phyloP scores from a whole-genome alignment of 2,888 invertebrate species.

The Xanthorhoe spadicearia region DNA sequence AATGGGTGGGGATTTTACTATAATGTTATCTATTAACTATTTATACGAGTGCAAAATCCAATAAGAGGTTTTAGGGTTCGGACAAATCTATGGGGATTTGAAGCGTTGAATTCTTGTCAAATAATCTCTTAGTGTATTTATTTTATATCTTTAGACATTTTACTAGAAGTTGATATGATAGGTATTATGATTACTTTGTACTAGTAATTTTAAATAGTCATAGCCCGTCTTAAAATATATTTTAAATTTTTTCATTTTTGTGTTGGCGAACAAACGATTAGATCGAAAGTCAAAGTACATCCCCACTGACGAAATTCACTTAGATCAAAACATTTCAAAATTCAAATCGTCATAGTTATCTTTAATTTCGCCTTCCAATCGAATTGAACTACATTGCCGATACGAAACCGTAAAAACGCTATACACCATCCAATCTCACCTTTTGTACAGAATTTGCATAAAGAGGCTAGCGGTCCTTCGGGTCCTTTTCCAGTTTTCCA shows the following conservation, averaged over 20 bases:
- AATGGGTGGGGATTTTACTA: constrained; percentile 13
- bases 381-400: constrained; percentile 42
- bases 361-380: constrained; percentile 25
- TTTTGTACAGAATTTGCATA: constrained; percentile 81
- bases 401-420: constrained; percentile 63
- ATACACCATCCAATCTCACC: constrained; percentile 72
- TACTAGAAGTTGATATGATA: too few species aligned
- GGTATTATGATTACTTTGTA: too few species aligned
- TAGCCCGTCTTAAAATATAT: too few species aligned
- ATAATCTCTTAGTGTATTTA: too few species aligned
- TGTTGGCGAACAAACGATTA: too few species aligned
- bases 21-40: constrained; percentile 3
- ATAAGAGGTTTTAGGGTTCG: neutral
- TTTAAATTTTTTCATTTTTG: too few species aligned
- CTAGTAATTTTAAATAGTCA: too few species aligned
- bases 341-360: constrained; percentile 5
- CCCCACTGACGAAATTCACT: neutral
- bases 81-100: neutral
- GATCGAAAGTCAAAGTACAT: too few species aligned
- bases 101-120: neutral
- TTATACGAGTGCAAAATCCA: neutral
- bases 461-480: constrained; percentile 76
- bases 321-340: neutral
- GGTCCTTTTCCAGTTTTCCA: constrained; percentile 79
- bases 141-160: too few species aligned